Percentiles rank a stretch among this genome's conserved stretches.
These are phyloP conservation scores for Sipha flava DNA, from an alignment of 1,140 invertebrate genomes.

Conservation along the genomic window DNA sequence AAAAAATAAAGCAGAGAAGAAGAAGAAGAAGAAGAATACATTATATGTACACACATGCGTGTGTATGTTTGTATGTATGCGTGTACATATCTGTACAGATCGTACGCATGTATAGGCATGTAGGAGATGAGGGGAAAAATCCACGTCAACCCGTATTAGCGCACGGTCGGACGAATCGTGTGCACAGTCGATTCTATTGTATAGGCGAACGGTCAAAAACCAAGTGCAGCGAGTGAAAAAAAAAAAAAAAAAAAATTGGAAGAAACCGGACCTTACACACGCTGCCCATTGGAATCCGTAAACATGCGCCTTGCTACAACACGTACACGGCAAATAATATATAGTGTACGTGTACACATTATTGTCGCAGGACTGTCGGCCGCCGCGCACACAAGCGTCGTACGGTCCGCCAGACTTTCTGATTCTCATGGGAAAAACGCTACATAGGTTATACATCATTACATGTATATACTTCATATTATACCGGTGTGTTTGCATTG, in stretches of 20 bases:
- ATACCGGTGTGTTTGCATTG: conserved; percentile 26
- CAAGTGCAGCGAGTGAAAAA: neutral
- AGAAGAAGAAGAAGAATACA: neutral
- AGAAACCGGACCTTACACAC: neutral
- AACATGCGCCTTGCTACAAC: neutral
- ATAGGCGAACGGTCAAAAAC: neutral
- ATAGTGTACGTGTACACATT: too few relatives aligned
- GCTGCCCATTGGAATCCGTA: neutral
- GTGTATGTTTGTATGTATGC: neutral
- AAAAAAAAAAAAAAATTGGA: neutral
- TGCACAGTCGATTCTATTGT: neutral
- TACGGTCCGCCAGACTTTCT: neutral
- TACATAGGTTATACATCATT: neutral
- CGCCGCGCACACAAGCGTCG: neutral
- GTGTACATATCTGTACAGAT: neutral
- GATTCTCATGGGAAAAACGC: conserved; percentile 20
- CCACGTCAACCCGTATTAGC: conserved; percentile 27
- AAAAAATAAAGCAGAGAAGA: neutral
- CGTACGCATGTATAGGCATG: neutral
- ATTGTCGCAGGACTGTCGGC: too few relatives aligned
- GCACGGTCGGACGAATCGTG: neutral
- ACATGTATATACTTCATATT: neutral
- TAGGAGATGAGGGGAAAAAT: neutral
- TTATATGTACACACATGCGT: too few relatives aligned
- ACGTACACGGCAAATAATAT: too few relatives aligned